Conservation (phyloP, 2,113 vertebrate genomes). For the Ammodytes marinus region DNA sequence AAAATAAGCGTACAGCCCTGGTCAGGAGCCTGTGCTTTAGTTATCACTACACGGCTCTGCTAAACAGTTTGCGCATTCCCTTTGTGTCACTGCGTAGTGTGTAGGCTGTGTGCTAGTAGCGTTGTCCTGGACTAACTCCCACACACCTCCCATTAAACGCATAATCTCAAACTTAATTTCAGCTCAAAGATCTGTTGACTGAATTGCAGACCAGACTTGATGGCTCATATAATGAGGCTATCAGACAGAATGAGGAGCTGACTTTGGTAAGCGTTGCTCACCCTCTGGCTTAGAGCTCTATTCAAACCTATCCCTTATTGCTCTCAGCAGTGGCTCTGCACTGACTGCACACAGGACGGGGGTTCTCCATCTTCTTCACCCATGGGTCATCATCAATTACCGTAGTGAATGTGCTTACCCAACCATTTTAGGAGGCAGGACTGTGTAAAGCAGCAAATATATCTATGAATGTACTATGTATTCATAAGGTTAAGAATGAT, state of each 20-base stretch:
- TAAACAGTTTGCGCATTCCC: neutral
- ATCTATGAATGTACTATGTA: neutral
- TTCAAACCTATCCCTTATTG: slow-evolving; percentile 27
- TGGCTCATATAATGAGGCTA: slow-evolving; percentile 98
- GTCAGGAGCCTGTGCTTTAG: neutral
- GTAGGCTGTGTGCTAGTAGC: slow-evolving; percentile 37
- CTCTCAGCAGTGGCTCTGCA: slow-evolving; percentile 25
- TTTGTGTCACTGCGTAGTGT: slow-evolving; percentile 19
- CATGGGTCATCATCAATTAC: slow-evolving; percentile 54
- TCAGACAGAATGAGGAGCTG: slow-evolving; percentile 99
- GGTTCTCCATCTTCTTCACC: slow-evolving; percentile 33
- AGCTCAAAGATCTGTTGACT: slow-evolving; percentile 99
- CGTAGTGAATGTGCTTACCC: slow-evolving; percentile 1
- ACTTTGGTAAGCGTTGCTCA: slow-evolving; percentile 93
- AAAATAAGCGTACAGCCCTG: too few relatives aligned
- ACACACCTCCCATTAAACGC: slow-evolving; percentile 69
- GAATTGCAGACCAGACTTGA: slow-evolving; percentile 99
- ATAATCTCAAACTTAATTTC: slow-evolving; percentile 95
- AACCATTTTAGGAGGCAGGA: neutral
- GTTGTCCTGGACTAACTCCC: slow-evolving; percentile 32
- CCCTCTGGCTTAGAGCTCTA: slow-evolving; percentile 56
- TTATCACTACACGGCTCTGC: neutral
- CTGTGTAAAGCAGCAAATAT: neutral
- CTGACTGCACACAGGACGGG: slow-evolving; percentile 15
- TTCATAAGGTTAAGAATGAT: slow-evolving; percentile 54